phyloP scores from a whole-genome alignment of 2,797 vertebrate genomes.

The Numenius phaeopus region DNA sequence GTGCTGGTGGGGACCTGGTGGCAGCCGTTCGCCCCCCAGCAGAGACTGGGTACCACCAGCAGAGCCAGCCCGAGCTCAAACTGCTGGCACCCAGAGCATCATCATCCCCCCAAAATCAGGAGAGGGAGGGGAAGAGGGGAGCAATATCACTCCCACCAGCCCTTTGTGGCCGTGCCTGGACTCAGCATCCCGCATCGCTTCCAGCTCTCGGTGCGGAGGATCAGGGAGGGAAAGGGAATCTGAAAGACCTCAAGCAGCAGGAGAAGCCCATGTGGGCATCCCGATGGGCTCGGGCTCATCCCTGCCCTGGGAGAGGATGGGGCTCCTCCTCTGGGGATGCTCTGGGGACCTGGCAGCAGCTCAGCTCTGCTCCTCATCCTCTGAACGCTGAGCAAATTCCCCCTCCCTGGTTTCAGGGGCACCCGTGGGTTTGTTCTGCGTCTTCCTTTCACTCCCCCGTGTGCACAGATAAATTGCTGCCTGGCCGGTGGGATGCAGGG shows the following conservation, averaged over 20 bases:
- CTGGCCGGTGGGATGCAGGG: accelerated
- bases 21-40: accelerated
- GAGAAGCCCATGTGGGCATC: neutral
- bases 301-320: neutral
- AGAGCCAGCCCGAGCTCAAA: neutral
- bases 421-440: neutral
- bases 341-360: accelerated
- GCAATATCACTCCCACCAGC: neutral
- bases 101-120: neutral
- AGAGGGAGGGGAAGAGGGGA: neutral
- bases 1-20: neutral
- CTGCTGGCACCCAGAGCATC: neutral
- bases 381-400: neutral
- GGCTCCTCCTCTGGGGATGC: neutral
- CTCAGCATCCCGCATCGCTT: neutral
- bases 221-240: accelerated
- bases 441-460: neutral
- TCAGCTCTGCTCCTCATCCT: neutral
- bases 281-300: neutral
- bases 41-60: neutral
- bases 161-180: accelerated
- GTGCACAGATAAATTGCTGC: neutral
- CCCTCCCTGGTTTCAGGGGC: neutral
- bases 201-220: neutral
- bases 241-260: neutral